These are phyloP conservation scores for Passer domesticus DNA, from an alignment of 2,113 vertebrate genomes.

Conservation along the genomic window DNA sequence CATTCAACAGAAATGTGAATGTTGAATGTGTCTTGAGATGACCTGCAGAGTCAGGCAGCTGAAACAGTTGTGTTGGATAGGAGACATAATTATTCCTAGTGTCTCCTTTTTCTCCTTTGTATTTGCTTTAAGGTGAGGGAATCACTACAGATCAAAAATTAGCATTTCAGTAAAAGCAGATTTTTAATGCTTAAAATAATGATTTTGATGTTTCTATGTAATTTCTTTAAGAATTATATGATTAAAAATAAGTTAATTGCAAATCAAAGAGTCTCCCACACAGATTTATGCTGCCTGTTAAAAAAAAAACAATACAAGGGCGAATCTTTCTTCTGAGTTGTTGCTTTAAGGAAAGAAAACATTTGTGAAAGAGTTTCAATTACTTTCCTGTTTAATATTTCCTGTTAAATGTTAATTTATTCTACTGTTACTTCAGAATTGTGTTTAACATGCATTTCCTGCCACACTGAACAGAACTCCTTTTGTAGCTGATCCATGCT, in stretches of 20 bases:
- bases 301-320: neutral
- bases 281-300: neutral
- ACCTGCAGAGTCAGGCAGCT: neutral
- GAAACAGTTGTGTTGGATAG: neutral
- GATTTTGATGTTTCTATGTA: neutral
- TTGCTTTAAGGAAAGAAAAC: neutral
- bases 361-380: neutral
- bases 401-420: neutral
- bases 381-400: neutral
- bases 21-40: neutral
- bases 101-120: neutral
- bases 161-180: neutral
- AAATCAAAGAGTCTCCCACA: neutral
- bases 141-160: neutral
- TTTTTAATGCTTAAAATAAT: neutral
- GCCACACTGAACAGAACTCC: neutral
- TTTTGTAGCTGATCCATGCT: neutral
- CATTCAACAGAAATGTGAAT: neutral
- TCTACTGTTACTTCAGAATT: neutral
- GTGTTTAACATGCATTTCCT: neutral
- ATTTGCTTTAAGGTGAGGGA: neutral
- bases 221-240: neutral
- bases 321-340: neutral
- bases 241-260: neutral
- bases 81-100: neutral